Evolutionary conservation across 2,797 vertebrate species (phyloP).

Genomic region (Antrozous pallidus): DNA sequence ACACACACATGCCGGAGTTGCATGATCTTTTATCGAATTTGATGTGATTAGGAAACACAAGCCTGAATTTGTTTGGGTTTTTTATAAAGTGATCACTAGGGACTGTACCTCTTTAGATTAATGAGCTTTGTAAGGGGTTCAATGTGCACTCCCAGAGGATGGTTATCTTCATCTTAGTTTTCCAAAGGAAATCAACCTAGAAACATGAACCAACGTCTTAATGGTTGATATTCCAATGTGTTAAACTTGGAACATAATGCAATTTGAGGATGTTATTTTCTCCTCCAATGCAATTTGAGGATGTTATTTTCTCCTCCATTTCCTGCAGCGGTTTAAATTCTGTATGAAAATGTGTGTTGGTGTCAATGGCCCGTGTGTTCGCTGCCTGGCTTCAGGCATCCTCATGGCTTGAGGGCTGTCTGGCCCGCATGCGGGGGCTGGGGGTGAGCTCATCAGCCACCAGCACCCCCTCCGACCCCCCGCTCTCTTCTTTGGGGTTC

Average conservation of each 20-base stretch:
- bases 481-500: too few relatives aligned
- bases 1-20: fast-evolving
- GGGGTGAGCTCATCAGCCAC: too few relatives aligned
- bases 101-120: too few relatives aligned
- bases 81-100: neutral
- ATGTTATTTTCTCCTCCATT: neutral
- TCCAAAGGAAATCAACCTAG: neutral
- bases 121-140: too few relatives aligned
- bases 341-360: neutral
- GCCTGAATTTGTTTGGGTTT: neutral
- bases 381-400: neutral
- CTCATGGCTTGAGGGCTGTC: too few relatives aligned
- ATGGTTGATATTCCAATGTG: neutral
- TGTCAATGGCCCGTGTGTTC: fast-evolving
- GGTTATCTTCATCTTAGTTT: too few relatives aligned
- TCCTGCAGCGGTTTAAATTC: neutral
- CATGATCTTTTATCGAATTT: neutral
- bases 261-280: neutral
- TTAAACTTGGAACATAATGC: neutral
- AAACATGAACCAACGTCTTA: neutral
- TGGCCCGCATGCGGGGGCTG: too few relatives aligned
- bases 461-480: too few relatives aligned
- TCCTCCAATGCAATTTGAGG: neutral
- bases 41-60: neutral
- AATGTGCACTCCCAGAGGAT: too few relatives aligned